Evolutionary conservation across 2,113 vertebrate genomes (phyloP).

Genomic region (Leuciscus idus): DNA sequence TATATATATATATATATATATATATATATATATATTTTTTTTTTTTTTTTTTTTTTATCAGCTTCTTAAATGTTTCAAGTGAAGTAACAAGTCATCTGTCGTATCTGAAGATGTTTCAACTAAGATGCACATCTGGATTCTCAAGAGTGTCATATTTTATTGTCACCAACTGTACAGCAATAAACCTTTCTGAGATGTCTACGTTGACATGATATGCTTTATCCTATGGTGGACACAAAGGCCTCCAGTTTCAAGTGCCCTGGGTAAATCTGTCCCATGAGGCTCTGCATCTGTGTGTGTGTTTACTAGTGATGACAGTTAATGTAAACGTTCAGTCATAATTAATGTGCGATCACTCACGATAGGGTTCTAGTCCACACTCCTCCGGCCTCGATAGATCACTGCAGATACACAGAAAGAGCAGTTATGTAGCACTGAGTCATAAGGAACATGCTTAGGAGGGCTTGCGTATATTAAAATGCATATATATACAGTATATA

Average conservation of each 20-base stretch:
- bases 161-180: neutral
- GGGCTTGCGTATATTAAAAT: too few relatives aligned
- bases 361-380: conserved; percentile 62
- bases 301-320: neutral
- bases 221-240: conserved; percentile 13
- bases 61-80: too few relatives aligned
- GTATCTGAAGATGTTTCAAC: too few relatives aligned
- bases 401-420: conserved; percentile 72
- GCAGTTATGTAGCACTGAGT: neutral
- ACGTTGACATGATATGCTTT: neutral
- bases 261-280: conserved; percentile 2
- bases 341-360: conserved; percentile 54
- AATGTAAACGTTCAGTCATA: conserved; percentile 9
- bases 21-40: too few relatives aligned
- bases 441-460: neutral
- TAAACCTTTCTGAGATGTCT: neutral
- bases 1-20: too few relatives aligned
- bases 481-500: too few relatives aligned
- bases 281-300: neutral
- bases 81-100: too few relatives aligned
- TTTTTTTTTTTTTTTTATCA: too few relatives aligned
- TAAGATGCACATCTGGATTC: too few relatives aligned
- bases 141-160: conserved; percentile 3
- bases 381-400: conserved; percentile 84
- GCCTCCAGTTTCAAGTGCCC: neutral